Percentiles rank a stretch among this genome's conserved stretches.
Evolutionary conservation across 2,888 invertebrate species (phyloP).

Genomic region (Aethes cnicana): DNA sequence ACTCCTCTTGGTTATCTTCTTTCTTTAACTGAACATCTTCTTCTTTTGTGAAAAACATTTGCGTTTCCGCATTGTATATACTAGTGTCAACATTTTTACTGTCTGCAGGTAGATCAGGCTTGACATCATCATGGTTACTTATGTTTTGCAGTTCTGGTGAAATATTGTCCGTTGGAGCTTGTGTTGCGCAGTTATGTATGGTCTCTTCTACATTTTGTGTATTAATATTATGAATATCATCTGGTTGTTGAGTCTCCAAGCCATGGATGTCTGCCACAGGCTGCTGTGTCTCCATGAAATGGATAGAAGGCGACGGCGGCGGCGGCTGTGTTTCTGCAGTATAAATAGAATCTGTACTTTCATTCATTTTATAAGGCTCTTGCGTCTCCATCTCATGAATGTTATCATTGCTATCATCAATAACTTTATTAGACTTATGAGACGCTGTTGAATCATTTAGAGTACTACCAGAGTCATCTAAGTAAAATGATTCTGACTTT

Average conservation of each 20-base stretch:
- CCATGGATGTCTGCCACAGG: constrained; percentile 38
- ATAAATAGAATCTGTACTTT: constrained; percentile 49
- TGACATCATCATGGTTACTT: constrained; percentile 52
- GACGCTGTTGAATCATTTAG: constrained; percentile 45
- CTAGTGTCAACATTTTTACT: constrained; percentile 53
- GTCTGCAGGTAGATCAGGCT: constrained; percentile 50
- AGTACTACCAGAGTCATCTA: constrained; percentile 48
- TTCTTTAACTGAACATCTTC: no score
- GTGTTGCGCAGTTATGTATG: constrained; percentile 39
- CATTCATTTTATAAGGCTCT: constrained; percentile 40
- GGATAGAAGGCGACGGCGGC: constrained; percentile 28
- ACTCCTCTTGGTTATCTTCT: no score
- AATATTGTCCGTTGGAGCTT: constrained; percentile 39
- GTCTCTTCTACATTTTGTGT: constrained; percentile 38
- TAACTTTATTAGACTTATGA: constrained; percentile 33
- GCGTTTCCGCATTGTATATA: constrained; percentile 42
- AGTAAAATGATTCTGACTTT: constrained; percentile 55
- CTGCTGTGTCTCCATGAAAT: constrained; percentile 29
- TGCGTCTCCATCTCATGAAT: constrained; percentile 60
- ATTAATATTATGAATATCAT: constrained; percentile 29
- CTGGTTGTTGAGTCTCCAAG: constrained; percentile 36
- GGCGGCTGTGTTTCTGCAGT: constrained; percentile 35
- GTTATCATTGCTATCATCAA: constrained; percentile 29
- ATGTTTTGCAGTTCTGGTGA: constrained; percentile 55
- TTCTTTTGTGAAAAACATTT: constrained; percentile 34